phyloP scores from a whole-genome alignment of 30 jellyfish, hydroid and myxozoan species.

The Catostylus mosaicus region DNA sequence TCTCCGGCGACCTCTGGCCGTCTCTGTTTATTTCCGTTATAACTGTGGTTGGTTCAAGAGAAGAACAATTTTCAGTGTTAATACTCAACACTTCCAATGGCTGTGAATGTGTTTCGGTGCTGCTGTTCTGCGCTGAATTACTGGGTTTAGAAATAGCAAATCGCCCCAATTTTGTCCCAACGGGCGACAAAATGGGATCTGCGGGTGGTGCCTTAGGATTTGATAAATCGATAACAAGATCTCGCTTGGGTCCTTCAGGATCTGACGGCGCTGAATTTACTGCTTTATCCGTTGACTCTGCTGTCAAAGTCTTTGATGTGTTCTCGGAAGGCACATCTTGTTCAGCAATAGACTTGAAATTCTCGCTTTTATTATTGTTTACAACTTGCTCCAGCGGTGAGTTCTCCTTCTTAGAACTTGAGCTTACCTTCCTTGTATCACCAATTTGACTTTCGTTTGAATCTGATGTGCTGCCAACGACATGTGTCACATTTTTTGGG shows the following conservation, averaged over 20 bases:
- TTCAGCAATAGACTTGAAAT: neutral
- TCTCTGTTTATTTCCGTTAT: slow-evolving; percentile 23
- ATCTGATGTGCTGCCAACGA: neutral
- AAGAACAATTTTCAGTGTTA: neutral
- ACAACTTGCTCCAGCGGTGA: neutral
- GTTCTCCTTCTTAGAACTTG: neutral
- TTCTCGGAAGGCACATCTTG: neutral
- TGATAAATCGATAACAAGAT: neutral
- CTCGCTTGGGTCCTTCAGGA: neutral
- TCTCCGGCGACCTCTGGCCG: slow-evolving; percentile 42
- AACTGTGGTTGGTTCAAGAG: slow-evolving; percentile 22
- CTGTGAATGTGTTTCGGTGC: neutral
- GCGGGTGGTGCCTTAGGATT: neutral
- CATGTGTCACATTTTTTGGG: neutral
- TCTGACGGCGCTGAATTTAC: neutral
- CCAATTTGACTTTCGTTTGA: neutral
- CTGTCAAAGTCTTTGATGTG: neutral
- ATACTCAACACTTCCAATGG: neutral
- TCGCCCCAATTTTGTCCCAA: slow-evolving; percentile 6
- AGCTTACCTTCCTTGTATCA: neutral
- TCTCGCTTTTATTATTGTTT: neutral
- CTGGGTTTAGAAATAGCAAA: slow-evolving; percentile 30
- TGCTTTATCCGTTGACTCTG: neutral
- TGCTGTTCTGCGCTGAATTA: neutral
- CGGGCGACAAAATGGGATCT: neutral